Evolutionary conservation across 1,140 invertebrate species (phyloP), one percentile per base, ranked within the genome.

Genomic region (Babylonia areolata): DNA sequence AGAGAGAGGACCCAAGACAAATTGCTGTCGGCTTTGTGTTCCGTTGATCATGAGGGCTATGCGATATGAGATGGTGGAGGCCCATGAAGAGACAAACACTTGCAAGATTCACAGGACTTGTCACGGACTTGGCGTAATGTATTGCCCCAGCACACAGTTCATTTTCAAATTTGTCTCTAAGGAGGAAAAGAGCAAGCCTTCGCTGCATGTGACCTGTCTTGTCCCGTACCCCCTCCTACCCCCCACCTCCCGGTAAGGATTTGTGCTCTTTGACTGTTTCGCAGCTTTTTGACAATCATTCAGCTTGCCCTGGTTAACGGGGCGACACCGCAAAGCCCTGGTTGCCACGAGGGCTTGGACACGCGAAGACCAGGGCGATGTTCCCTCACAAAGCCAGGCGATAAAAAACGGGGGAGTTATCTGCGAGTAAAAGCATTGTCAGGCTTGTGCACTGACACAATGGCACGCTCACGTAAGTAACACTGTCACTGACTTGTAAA

Each of bases 61-160:
- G 82, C 82, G 58, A 73, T 84, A 84, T 84, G 82, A 84, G 64
- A 84, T 84, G 82, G 42, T 46, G 71, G 81, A 31, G 28, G n/a
- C 64, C 69, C 39, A 75, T 73, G 82, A 84, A 37, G 37, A 84
- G 82, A 69, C 81, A 69, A 84, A 84, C 82, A 84, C 82, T 71
- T 84, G 82, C 82, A 84, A 73, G 64, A 84, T 84, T 84, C 82
- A 46, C 82, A 84, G 82, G 82, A 40, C 82, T 71, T 84, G 82
- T 84, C 82, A 84, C 40, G 64, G 39, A 75, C 58, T 17, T 28
- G 64, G 82, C 37, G 3, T 71, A 84, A 84, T 75, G 64, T 84
- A 84, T 84, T 40, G 82, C 82, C 54, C 40, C 39, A 1, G 39
- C 69, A 75, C 82, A 35, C 81, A 40, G 35, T 42, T 84, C 15